phyloP scores from a whole-genome alignment of 2,113 vertebrate genomes.

The Xenopus tropicalis region DNA sequence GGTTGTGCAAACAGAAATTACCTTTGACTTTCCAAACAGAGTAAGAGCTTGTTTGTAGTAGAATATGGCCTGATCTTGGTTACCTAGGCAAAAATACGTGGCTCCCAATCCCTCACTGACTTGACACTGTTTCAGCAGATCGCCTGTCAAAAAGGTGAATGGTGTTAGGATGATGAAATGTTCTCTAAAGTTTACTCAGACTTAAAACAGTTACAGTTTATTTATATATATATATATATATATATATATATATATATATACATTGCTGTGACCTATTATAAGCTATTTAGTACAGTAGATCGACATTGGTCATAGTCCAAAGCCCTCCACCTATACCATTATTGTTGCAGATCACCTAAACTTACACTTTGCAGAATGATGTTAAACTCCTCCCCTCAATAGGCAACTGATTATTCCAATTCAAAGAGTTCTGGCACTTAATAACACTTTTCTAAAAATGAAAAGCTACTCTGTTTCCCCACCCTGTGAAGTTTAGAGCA shows the following conservation, averaged over 20 bases:
- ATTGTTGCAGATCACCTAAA: too few species aligned
- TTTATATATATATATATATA: background rate
- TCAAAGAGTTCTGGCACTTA: too few species aligned
- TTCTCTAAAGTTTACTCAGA: background rate
- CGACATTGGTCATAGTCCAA: too few species aligned
- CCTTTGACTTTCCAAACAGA: slow-evolving; percentile 54
- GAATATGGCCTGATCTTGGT: slow-evolving; percentile 31
- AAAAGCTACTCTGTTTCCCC: too few species aligned
- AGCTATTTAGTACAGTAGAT: too few species aligned
- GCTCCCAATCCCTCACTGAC: slow-evolving; percentile 28
- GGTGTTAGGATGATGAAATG: background rate
- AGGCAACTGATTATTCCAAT: too few species aligned
- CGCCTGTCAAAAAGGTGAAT: slow-evolving; percentile 17
- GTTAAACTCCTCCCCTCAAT: too few species aligned
- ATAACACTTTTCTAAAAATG: too few species aligned
- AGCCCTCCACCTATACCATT: too few species aligned
- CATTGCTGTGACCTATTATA: too few species aligned
- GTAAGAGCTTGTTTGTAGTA: slow-evolving; percentile 50
- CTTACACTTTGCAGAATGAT: too few species aligned
- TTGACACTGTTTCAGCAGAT: slow-evolving; percentile 38
- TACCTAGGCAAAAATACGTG: slow-evolving; percentile 24
- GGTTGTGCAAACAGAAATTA: slow-evolving; percentile 42
- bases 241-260: background rate
- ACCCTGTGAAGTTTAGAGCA: too few species aligned
- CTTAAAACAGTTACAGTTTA: background rate